Percentiles rank a stretch among this genome's conserved stretches.
Conservation (phyloP, 2,797 vertebrate species). For the Peromyscus nudipes region DNA sequence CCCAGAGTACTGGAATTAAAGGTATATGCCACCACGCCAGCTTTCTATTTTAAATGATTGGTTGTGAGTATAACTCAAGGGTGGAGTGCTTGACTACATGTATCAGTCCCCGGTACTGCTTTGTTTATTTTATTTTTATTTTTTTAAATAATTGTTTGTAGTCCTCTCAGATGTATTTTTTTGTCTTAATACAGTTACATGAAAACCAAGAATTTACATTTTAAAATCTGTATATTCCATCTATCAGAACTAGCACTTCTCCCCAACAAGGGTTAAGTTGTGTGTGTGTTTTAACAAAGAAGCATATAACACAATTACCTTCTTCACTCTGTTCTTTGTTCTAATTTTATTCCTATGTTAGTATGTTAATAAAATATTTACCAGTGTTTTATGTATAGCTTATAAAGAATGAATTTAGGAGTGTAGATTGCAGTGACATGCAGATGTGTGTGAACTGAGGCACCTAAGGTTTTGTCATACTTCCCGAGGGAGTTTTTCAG, state of each 20-base stretch:
- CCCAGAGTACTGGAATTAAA: background rate
- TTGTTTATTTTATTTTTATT: background rate
- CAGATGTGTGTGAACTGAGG: background rate
- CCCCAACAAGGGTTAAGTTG: background rate
- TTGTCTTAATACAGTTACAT: background rate
- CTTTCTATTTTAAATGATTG: slow-evolving; percentile 28
- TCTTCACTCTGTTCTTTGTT: slow-evolving; percentile 42
- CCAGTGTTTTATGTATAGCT: slow-evolving; percentile 41
- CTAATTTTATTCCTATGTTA: slow-evolving; percentile 65
- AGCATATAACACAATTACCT: background rate
- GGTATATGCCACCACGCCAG: background rate
- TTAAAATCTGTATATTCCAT: background rate
- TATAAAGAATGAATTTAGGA: background rate
- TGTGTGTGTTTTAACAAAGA: background rate
- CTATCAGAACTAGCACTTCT: slow-evolving; percentile 45
- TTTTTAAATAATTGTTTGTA: background rate
- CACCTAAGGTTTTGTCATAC: background rate
- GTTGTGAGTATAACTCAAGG: background rate
- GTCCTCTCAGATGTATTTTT: slow-evolving; percentile 7
- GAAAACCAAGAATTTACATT: background rate
- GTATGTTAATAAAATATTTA: slow-evolving; percentile 27
- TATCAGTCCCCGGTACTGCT: background rate
- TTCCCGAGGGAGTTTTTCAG: slow-evolving; percentile 22
- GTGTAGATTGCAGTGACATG: background rate
- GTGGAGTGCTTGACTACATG: background rate